Evolutionary conservation across 2,888 invertebrate species (phyloP), one percentile per base, ranked within the genome.

Genomic region (Hylaea fasciaria): DNA sequence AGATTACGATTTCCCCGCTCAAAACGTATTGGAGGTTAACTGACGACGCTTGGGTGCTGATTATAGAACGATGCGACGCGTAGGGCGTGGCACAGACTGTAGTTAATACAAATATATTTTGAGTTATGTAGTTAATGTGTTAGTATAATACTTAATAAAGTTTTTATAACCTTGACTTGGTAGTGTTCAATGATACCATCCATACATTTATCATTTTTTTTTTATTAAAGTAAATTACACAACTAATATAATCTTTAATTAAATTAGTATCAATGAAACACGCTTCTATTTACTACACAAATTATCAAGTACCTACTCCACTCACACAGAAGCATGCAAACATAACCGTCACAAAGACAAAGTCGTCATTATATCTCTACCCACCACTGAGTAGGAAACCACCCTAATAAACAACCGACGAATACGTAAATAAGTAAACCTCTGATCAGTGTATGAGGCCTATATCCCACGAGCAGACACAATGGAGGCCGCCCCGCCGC

Each of bases 111-210:
- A 35, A 58, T 65, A 48, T 62, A 59, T 58, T 66, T 57, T 60
- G 8, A n/a, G 10, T 40, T 52, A 62, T 54, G 52, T 49, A 28
- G 48, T 53, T 28, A 53, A 66, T 66, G 63, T 68, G 66, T 64
- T 66, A 66, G 70, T 66, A 64, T 58, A 32, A 32, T 32, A 73
- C 75, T 70, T 66, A 73, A 77, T 81, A 78, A 78, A 80, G 71
- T 69, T 80, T 83, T 85, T 85, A 77, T 81, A 83, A 78, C 66
- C 61, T 72, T 65, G 54, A 60, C 55, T 58, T 43, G n/a, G 46
- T 64, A 68, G 14, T 67, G 29, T 68, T 71, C 65, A 54, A 49
- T 58, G 32, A 54, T 63, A 51, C 37, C 8, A 4, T 49, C 2
- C 13, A 8, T 2, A 39, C 12, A 22, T 39, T 22, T 22, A 13